Evolutionary conservation across 2,113 vertebrate genomes (phyloP).

Genomic region (Eurystomus gularis): DNA sequence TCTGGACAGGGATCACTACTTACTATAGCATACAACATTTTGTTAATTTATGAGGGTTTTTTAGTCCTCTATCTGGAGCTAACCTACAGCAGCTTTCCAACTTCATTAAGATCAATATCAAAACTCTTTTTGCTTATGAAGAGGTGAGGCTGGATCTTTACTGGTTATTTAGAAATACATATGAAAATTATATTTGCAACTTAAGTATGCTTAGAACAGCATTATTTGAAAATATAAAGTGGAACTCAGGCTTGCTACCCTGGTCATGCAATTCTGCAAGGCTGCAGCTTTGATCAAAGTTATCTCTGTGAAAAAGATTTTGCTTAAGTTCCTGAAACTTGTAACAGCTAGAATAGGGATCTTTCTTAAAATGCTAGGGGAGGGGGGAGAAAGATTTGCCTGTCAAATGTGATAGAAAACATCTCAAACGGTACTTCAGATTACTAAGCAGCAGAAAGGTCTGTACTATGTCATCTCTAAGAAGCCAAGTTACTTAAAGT

Average conservation of each 20-base stretch:
- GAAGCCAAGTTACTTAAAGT: not conserved
- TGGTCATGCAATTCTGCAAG: not conserved
- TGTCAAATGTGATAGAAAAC: not conserved
- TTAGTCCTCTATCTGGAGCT: not conserved
- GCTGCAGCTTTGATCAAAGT: not conserved
- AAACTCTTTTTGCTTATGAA: not conserved
- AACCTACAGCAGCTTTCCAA: not conserved
- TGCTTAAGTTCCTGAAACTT: not conserved
- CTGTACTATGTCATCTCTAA: not conserved
- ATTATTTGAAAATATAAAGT: not conserved
- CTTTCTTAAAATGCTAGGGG: not conserved
- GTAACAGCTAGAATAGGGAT: not conserved
- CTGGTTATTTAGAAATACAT: not conserved
- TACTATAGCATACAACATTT: not conserved
- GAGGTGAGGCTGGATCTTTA: not conserved
- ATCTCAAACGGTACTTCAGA: not conserved
- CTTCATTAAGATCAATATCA: not conserved
- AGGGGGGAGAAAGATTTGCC: not conserved
- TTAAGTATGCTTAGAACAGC: not conserved
- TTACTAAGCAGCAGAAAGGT: not conserved
- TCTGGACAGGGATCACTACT: conserved; percentile 12
- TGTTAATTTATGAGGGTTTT: not conserved
- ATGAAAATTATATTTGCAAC: not conserved
- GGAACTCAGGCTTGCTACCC: not conserved
- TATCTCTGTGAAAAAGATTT: not conserved